Base-by-base conservation (phyloP, 2,888 invertebrate genomes). In the Amblyjoppa proteus region DNA sequence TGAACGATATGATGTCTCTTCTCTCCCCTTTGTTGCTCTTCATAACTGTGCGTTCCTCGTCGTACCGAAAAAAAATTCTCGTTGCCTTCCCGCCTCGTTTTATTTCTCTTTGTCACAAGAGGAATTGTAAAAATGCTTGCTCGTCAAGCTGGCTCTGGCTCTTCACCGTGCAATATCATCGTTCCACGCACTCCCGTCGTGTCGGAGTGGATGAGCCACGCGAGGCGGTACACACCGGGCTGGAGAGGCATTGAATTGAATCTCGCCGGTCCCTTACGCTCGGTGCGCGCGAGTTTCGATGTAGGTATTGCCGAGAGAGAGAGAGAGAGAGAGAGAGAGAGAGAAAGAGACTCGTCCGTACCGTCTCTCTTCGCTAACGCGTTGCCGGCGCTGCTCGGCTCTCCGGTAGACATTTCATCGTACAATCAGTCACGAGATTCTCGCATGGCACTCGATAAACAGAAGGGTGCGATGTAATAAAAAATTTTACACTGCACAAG, bases 151-250 rank as follows among this genome's bases (percentile, higher is more conserved):
- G 5, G 56, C 41, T 68, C 34, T 25, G 41, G 16, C 81, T 81
- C 81, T 81, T 81, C 81, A 74, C n/a, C 45, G 49, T 74, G 74
- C 81, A 58, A 74, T 81, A 81, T 81, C 74, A 69, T 81, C 82
- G 76, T 71, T 75, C 34, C 73, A 34, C 69, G 51, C 66, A 51
- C 58, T 61, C 64, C 61, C 79, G n/a, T 34, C 11, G 25, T 51
- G 71, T 4, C 13, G 51, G 68, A 41, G 68, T 56, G 41, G 45
- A 25, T 61, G 34, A 51, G 38, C 38, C 38, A 1, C 45, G 76
- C 16, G 81, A 38, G 53, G 41, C 38, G 11, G 58, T 25, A 28
- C 58, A 16, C 28, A 45, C 45, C 11, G 45, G 45, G 45, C 45
- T 45, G 45, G 45, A 13, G 64, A 71, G 73, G 73, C 53, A 71